Percentiles rank a stretch among this genome's conserved stretches.
Conservation (phyloP, 2,113 vertebrate genomes). For the Myrmecophaga tridactyla region DNA sequence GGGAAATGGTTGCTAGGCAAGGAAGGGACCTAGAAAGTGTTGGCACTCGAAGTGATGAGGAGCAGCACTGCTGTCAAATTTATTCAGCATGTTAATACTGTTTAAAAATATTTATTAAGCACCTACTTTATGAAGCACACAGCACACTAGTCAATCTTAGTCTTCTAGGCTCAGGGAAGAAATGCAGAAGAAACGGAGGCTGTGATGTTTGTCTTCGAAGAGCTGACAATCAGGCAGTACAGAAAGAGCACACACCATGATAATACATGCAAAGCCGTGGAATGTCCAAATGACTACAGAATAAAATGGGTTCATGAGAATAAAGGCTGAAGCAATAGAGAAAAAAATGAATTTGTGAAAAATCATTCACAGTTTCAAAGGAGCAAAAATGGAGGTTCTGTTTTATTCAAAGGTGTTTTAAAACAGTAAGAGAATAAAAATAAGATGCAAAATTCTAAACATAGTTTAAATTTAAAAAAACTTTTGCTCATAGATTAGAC, state of each 20-base stretch:
- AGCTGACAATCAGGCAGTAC: not conserved
- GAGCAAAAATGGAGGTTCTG: not conserved
- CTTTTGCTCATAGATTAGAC: not conserved
- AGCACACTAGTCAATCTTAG: constrained; percentile 24
- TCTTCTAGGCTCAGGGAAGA: constrained; percentile 6
- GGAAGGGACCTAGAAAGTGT: constrained; percentile 35
- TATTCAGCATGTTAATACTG: constrained; percentile 59
- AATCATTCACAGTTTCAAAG: constrained; percentile 26
- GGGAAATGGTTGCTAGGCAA: constrained; percentile 52
- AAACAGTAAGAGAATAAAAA: constrained; percentile 40
- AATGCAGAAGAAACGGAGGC: constrained; percentile 47
- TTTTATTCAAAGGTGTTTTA: not conserved
- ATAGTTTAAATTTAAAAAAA: not conserved
- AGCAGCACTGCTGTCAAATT: constrained; percentile 44
- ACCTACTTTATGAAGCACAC: not conserved
- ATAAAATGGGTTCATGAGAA: constrained; percentile 30
- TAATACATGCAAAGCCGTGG: constrained; percentile 39
- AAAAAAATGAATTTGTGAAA: not conserved
- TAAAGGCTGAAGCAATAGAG: not conserved
- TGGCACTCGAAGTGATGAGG: constrained; percentile 32
- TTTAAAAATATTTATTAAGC: constrained; percentile 72
- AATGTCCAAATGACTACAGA: constrained; percentile 38
- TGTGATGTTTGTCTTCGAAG: not conserved
- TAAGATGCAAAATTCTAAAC: constrained; percentile 32
- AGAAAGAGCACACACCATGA: not conserved